Conservation (phyloP, 2,797 vertebrate genomes). For the Anguilla obscura region DNA sequence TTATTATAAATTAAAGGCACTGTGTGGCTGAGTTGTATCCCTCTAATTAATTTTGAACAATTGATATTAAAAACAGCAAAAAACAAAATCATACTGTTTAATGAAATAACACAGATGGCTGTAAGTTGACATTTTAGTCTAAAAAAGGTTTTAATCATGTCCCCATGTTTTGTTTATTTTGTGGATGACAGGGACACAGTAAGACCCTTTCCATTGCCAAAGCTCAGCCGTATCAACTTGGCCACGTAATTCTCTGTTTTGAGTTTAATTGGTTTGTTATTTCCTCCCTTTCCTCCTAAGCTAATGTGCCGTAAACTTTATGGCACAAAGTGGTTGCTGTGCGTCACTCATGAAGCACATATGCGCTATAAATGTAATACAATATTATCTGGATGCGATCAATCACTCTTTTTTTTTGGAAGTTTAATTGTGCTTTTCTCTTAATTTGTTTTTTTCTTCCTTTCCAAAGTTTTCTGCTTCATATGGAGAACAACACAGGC, state of each 20-base stretch:
- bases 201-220: background rate
- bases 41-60: background rate
- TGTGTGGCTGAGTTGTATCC: background rate
- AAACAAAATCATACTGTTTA: background rate
- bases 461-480: background rate
- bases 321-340: background rate
- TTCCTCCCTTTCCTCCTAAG: background rate
- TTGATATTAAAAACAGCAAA: background rate
- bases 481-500: background rate
- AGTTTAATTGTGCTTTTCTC: background rate
- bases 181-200: background rate
- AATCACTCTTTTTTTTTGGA: background rate
- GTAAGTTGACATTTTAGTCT: background rate
- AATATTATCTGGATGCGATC: background rate
- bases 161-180: background rate
- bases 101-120: background rate
- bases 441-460: background rate
- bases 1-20: background rate
- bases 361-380: background rate
- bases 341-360: background rate
- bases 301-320: background rate
- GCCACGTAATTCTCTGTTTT: background rate
- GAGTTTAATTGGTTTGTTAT: background rate
- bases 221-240: background rate
- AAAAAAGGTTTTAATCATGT: background rate